Evolutionary conservation across 1,140 invertebrate genomes (phyloP), one percentile per base, ranked within the genome.

Genomic region (Zaprionus tsacasi): DNA sequence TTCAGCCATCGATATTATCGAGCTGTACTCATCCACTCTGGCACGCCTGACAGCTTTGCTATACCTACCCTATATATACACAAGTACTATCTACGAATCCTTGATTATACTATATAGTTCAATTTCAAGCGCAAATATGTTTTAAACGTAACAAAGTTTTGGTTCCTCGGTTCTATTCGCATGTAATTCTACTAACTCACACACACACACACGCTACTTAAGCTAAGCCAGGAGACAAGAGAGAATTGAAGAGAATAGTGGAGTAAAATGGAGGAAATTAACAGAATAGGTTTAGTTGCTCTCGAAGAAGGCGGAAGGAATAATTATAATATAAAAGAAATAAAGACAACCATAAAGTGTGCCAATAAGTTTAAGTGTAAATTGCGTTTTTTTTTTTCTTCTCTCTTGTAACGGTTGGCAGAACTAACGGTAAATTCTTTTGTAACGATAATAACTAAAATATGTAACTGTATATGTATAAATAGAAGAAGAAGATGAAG

Each of bases 331-430:
- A 36, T 35, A 5, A 56, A 61, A 52, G 8, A 56, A 61, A 52
- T 38, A 55, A 13, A 61, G 11, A 35, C 33, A 33, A 79, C 58
- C 70, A 71, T 78, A 78, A 79, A 57, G 85, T 82, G 83, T 87
- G 83, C 83, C 83, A 87, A 87, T 87, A 82, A 36, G 57, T 76
- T 68, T 86, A 87, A 68, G 76, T 79, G 79, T 87, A 78, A 59
- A 74, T 80, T 77, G 54, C 21, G 55, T 70, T 70, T 78, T 78
- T 54, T 79, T 77, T 79, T 78, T 70, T 7, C 7, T 33, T 35
- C 7, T 35, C 59, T 45, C 40, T 63, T 58, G 52, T 65, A 70
- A 70, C 17, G 65, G 65, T 48, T 71, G 66, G 67, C 65, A 69
- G 40, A 56, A 56, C 64, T 58, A 63, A 13, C 45, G 17, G 11